A percentile compares a stretch with the other conserved stretches of the same genome.
These are phyloP conservation scores for Plutella xylostella DNA, from an alignment of 2,888 invertebrate species.

Conservation along the genomic window DNA sequence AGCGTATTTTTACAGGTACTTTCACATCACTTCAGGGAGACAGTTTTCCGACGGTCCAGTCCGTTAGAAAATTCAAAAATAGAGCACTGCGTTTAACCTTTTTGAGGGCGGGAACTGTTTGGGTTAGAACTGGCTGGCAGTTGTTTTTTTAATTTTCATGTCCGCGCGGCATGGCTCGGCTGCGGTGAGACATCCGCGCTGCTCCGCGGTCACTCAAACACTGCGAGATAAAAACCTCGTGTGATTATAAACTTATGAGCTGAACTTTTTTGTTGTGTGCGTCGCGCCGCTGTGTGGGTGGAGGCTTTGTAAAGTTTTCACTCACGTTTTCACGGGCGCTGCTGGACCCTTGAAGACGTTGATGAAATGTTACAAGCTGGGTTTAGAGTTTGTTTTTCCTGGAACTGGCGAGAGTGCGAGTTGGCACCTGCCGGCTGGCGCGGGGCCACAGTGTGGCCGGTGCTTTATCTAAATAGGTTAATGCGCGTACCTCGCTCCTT, in stretches of 20 bases:
- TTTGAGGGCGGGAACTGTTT: constrained; percentile 36
- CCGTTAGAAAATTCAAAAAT: constrained; percentile 39
- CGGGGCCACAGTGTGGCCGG: constrained; percentile 22
- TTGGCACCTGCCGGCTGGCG: constrained; percentile 29
- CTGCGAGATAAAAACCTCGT: constrained; percentile 68
- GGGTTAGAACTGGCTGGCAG: constrained; percentile 26
- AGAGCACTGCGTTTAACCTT: constrained; percentile 43
- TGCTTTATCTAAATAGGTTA: constrained; percentile 67
- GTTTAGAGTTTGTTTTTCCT: background rate
- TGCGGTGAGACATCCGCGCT: constrained; percentile 50
- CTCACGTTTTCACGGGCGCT: constrained; percentile 18
- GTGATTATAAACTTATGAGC: constrained; percentile 70
- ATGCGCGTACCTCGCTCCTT: constrained; percentile 42
- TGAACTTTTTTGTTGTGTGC: constrained; percentile 65
- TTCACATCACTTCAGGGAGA: constrained; percentile 65
- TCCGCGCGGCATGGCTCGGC: constrained; percentile 45
- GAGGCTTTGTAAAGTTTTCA: constrained; percentile 60
- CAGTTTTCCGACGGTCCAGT: constrained; percentile 50
- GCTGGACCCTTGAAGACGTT: background rate
- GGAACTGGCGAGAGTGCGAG: too few species aligned
- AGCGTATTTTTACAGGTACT: constrained; percentile 37
- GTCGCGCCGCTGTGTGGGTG: constrained; percentile 50
- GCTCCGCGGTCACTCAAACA: constrained; percentile 57
- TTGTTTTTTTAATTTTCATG: constrained; percentile 33
- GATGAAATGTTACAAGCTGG: background rate